These are phyloP conservation scores for Austrolebias charrua DNA, from an alignment of 2,797 vertebrate genomes.

Conservation along the genomic window DNA sequence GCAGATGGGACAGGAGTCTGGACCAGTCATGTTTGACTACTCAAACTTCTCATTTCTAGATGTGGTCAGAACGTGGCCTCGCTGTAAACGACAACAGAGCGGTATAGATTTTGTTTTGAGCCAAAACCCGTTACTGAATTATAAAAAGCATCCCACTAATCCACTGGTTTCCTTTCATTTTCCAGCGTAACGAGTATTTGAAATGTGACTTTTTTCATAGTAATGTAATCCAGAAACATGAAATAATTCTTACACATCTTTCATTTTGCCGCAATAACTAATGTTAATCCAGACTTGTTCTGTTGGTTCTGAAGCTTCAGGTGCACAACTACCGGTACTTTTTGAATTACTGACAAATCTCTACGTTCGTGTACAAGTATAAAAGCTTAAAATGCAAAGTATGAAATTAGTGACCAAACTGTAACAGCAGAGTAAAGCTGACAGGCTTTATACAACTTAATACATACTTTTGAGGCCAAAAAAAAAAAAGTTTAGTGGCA, in stretches of 20 bases:
- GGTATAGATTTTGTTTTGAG: slow-evolving; percentile 12
- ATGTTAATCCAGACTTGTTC: slow-evolving; percentile 15
- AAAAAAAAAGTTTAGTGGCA: slow-evolving; percentile 23
- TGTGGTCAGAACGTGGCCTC: background rate
- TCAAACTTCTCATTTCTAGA: slow-evolving; percentile 3
- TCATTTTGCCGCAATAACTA: slow-evolving; percentile 8
- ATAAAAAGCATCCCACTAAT: too few species aligned
- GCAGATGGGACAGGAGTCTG: slow-evolving; percentile 29
- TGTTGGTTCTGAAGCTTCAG: slow-evolving; percentile 30
- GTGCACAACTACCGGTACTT: slow-evolving; percentile 8
- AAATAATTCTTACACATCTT: slow-evolving; percentile 38
- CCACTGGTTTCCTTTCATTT: too few species aligned
- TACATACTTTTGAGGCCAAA: slow-evolving; percentile 30
- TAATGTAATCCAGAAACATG: slow-evolving; percentile 22
- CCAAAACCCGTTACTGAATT: background rate
- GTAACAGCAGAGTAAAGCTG: slow-evolving; percentile 48
- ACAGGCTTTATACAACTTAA: slow-evolving; percentile 58
- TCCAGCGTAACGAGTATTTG: background rate
- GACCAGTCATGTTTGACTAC: slow-evolving; percentile 9
- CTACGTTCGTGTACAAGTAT: too few species aligned
- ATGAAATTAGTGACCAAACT: slow-evolving; percentile 60
- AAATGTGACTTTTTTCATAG: slow-evolving; percentile 18
- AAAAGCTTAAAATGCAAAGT: slow-evolving; percentile 34
- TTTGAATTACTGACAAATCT: slow-evolving; percentile 23
- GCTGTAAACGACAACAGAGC: slow-evolving; percentile 13